Base-by-base conservation (phyloP, 2,797 vertebrate species). In the Dermochelys coriacea region DNA sequence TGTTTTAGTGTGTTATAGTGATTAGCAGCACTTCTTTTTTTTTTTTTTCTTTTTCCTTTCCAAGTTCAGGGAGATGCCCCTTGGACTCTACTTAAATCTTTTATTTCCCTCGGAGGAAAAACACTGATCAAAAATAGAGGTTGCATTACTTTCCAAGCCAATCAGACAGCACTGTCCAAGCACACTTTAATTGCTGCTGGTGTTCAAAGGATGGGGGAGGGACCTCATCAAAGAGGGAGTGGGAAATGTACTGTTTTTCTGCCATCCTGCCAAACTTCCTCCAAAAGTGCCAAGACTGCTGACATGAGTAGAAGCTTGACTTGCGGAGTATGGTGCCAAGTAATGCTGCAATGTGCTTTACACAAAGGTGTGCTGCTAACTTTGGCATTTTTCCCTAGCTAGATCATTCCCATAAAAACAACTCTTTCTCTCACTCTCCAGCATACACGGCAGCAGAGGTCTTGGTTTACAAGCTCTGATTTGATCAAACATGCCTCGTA, bases 361-460 rank as follows among this genome's bases (percentile, higher is more conserved):
- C 92, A 95, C 96, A 55, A 80, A 96, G 95, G 81, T 95, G 96
- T 97, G 94, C 94, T 97, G 94, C 95, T 95, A 89, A 95, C 95
- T 93, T 94, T 87, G 82, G 93, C 96, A 95, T 97, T 97, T 95
- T 94, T 94, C 93, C 94, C 1, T 41, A 77, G 85, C 94, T 89
- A 87, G n/a, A 82, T 96, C 96, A 96, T 95, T 93, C 91, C 93
- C 94, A 93, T 96, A 91, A 86, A 97, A 96, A 71, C 90, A 97
- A n/a, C 87, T 55, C 92, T 84, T 82, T 93, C 75, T 51, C 71
- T 51, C 64, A 71, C 64, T 92, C 86, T 93, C 82, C 55, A 78
- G 83, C 2, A 1, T 0, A 87, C 84, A 84, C 84, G 2, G 18
- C 87, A 87, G 84, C 1, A 31, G 87, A 93, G 88, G 83, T 80